phyloP scores from a whole-genome alignment of 2,888 invertebrate genomes.

The Apamea anceps region DNA sequence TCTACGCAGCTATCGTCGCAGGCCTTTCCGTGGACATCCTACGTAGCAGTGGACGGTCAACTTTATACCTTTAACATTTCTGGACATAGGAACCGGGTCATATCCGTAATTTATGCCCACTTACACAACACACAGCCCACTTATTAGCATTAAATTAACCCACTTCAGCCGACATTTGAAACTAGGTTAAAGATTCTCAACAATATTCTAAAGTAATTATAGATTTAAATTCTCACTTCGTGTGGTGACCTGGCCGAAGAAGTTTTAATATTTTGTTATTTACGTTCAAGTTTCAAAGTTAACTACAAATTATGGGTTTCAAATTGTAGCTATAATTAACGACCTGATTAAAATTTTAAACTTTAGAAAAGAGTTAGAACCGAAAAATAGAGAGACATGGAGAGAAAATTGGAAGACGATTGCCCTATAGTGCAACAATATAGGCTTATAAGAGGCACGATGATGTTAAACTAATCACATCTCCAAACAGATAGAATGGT shows the following conservation, averaged over 20 bases:
- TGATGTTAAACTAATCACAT: neutral
- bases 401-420: neutral
- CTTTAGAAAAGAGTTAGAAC: neutral
- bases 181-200: constrained; percentile 52
- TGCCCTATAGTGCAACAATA: neutral
- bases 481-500: neutral
- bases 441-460: neutral
- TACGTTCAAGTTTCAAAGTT: constrained; percentile 4
- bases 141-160: constrained; percentile 49
- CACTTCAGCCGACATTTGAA: constrained; percentile 39
- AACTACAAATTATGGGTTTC: neutral
- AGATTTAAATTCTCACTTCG: constrained; percentile 41
- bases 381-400: neutral
- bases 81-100: constrained; percentile 20
- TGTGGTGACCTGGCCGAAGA: neutral
- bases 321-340: neutral
- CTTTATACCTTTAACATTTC: neutral
- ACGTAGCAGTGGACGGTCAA: neutral
- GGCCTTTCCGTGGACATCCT: neutral
- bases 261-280: constrained; percentile 24
- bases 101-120: constrained; percentile 31
- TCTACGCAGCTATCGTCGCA: neutral
- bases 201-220: constrained; percentile 37
- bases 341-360: neutral
- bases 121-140: constrained; percentile 26